These are phyloP conservation scores for Nycteola revayana DNA, from an alignment of 2,888 invertebrate species.

Conservation along the genomic window DNA sequence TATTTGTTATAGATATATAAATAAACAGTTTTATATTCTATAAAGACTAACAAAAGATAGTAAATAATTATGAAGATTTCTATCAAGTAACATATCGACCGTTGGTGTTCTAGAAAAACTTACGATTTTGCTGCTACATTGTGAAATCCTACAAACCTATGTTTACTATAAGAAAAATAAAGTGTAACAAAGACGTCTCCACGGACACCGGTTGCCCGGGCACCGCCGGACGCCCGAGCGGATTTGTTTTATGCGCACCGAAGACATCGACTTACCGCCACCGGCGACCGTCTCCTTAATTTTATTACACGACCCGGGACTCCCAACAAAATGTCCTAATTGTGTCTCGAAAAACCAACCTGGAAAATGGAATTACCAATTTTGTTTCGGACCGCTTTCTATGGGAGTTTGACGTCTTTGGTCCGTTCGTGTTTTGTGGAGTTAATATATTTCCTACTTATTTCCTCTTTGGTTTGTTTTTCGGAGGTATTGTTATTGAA, in stretches of 20 bases:
- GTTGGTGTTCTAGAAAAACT: too few relatives aligned
- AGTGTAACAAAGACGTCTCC: constrained; percentile 36
- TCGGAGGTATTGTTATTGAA: too few relatives aligned
- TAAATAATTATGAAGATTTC: too few relatives aligned
- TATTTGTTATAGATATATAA: too few relatives aligned
- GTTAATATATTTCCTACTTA: constrained; percentile 12
- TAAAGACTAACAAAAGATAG: too few relatives aligned
- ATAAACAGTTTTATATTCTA: too few relatives aligned
- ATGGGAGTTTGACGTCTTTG: constrained; percentile 29
- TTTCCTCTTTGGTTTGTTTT: constrained; percentile 14
- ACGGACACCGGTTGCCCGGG: constrained; percentile 30
- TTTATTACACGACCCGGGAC: constrained; percentile 74
- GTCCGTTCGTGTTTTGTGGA: constrained; percentile 15
- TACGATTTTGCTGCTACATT: too few relatives aligned
- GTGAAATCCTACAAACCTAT: not conserved
- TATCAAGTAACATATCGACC: too few relatives aligned
- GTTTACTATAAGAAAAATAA: not conserved
- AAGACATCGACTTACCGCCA: constrained; percentile 73
- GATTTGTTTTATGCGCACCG: constrained; percentile 78
- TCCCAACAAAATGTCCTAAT: constrained; percentile 71
- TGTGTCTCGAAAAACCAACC: constrained; percentile 73
- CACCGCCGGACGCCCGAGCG: constrained; percentile 53
- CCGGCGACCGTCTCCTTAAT: constrained; percentile 74
- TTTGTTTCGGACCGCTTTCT: constrained; percentile 43
- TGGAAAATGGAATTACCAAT: constrained; percentile 64